Evolutionary conservation across 2,888 invertebrate species (phyloP).

Genomic region (Coleophora flavipennella): DNA sequence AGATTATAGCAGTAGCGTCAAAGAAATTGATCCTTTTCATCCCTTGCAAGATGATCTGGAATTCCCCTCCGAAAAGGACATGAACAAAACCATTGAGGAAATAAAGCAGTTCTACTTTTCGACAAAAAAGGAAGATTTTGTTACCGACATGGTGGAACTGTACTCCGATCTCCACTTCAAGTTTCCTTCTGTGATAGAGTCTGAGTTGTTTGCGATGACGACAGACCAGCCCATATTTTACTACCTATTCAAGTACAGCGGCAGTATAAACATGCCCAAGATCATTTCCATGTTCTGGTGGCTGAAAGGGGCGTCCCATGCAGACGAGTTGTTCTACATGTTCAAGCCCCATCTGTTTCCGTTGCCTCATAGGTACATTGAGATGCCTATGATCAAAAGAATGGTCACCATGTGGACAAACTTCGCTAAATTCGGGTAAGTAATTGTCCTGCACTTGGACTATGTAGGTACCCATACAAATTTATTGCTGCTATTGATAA

Average conservation of each 20-base stretch:
- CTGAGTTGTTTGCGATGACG: constrained; percentile 43
- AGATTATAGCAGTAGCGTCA: constrained; percentile 46
- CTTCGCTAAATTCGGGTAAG: constrained; percentile 59
- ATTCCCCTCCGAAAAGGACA: constrained; percentile 40
- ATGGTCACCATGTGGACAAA: constrained; percentile 64
- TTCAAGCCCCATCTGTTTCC: constrained; percentile 55
- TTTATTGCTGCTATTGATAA: too few species aligned
- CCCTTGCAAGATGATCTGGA: constrained; percentile 40
- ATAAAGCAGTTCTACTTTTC: constrained; percentile 46
- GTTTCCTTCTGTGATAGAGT: constrained; percentile 47
- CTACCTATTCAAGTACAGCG: constrained; percentile 53
- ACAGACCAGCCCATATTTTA: constrained; percentile 51
- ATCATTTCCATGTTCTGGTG: constrained; percentile 38
- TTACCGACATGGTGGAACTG: constrained; percentile 55
- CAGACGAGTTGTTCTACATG: constrained; percentile 58
- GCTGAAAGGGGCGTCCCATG: constrained; percentile 52
- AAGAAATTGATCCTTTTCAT: constrained; percentile 29
- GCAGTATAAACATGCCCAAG: constrained; percentile 54
- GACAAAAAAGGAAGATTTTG: constrained; percentile 38
- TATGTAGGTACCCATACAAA: too few species aligned
- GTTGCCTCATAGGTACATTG: constrained; percentile 40
- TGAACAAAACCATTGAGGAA: constrained; percentile 36
- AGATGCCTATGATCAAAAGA: constrained; percentile 40
- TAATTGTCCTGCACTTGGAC: constrained; percentile 1
- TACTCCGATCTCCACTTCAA: constrained; percentile 60